Percentiles rank a stretch among this genome's conserved stretches.
Evolutionary conservation across 2,113 vertebrate genomes (phyloP).

Genomic region (Melanocharis versteri): DNA sequence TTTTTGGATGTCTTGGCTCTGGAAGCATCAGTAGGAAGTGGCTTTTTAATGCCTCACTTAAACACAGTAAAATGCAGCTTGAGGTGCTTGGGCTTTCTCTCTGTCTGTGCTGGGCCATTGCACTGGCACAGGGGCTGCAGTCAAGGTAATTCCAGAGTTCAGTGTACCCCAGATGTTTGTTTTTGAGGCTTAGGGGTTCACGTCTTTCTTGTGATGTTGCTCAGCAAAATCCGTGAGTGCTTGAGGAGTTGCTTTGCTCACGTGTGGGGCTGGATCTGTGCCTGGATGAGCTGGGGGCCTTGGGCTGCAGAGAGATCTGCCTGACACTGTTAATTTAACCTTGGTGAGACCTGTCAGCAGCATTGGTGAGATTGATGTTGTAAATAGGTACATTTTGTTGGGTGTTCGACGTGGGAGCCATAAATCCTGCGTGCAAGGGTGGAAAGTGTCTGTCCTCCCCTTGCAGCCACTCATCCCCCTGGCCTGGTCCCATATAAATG

Average conservation of each 20-base stretch:
- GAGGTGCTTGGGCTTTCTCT: not conserved
- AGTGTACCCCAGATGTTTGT: not conserved
- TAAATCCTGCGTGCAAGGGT: not conserved
- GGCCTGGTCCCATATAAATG: not conserved
- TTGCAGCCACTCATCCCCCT: not conserved
- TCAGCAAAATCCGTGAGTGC: not conserved
- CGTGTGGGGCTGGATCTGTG: not conserved
- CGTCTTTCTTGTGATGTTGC: not conserved
- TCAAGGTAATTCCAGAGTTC: not conserved
- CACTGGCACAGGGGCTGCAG: not conserved
- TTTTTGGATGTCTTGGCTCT: not conserved
- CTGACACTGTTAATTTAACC: not conserved
- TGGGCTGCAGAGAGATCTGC: not conserved
- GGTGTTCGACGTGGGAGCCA: not conserved
- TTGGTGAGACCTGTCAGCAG: not conserved
- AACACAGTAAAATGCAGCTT: not conserved
- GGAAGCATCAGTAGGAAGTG: not conserved
- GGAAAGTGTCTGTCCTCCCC: not conserved
- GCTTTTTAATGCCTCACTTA: not conserved
- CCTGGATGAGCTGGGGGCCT: not conserved
- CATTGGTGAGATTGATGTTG: not conserved
- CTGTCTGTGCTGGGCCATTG: fast-evolving
- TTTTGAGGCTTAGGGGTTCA: not conserved
- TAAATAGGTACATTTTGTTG: not conserved
- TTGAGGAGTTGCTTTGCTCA: not conserved